Conservation (phyloP, 2,797 vertebrate genomes). For the Loriculus beryllinus region DNA sequence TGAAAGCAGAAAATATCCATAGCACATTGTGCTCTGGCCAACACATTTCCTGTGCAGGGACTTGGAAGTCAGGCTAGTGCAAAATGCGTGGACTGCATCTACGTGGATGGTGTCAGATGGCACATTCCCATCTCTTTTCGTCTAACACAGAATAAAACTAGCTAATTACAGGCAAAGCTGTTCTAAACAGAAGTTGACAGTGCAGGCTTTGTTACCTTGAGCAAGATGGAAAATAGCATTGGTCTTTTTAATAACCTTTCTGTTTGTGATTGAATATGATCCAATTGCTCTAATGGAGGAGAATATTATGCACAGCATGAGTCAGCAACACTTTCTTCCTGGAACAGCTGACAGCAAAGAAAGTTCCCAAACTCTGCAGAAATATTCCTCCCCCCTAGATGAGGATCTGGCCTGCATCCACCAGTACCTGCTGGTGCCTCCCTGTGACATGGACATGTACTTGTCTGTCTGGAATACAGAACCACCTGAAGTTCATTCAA, state of each 20-base stretch:
- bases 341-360: slow-evolving; percentile 44
- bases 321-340: slow-evolving; percentile 60
- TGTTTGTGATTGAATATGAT: slow-evolving; percentile 57
- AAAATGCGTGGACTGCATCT: not conserved
- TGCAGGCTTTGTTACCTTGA: slow-evolving; percentile 41
- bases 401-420: not conserved
- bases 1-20: slow-evolving; percentile 5
- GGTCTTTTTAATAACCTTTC: slow-evolving; percentile 55
- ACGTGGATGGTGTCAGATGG: slow-evolving; percentile 10
- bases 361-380: slow-evolving; percentile 50
- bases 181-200: slow-evolving; percentile 10
- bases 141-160: not conserved
- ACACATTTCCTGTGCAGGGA: not conserved
- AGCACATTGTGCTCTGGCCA: not conserved
- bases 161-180: slow-evolving; percentile 33
- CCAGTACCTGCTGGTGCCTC: not conserved
- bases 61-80: not conserved
- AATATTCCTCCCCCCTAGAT: not conserved
- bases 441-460: not conserved
- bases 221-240: slow-evolving; percentile 30
- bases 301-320: slow-evolving; percentile 62
- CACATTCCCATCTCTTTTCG: not conserved
- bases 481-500: not conserved
- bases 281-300: slow-evolving; percentile 53
- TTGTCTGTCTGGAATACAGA: not conserved